Evolutionary conservation across 2,888 invertebrate species (phyloP), one percentile per base, ranked within the genome.

Genomic region (Atethmia centrago): DNA sequence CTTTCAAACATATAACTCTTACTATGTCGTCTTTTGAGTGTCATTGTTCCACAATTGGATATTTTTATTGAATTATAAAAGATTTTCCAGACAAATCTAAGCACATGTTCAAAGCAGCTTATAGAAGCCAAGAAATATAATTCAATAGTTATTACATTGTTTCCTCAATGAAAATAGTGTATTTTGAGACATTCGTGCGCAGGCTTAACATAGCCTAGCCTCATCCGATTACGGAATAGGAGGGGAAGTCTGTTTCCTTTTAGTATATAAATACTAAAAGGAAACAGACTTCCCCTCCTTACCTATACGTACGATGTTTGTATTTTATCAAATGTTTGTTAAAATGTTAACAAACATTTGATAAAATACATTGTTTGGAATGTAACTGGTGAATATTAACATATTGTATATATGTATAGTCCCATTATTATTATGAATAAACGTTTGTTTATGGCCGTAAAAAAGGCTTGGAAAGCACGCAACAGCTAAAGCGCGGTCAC

Each of bases 211-310:
- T 25, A 65, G 47, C 19, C 42, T 56, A 61, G 28, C 31, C 14
- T 72, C 51, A 61, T 72, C 53, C 61, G 53, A 61, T 77, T 77
- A 77, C 64, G 31, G 2, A 61, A 59, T 61, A 40, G 31, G n/a
- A 65, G 16, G 28, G 75, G 72, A 77, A 72, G 71, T 62, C 21
- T 8, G 19, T 62, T 72, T 61, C 59, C 59, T 71, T 65, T 25
- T 45, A 62, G 1, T 74, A 28, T 68, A 55, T 19, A 10, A n/a
- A n/a, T n/a, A n/a, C n/a, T n/a, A n/a, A n/a, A n/a, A n/a, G n/a
- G n/a, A n/a, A n/a, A n/a, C n/a, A n/a, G n/a, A n/a, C n/a, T n/a
- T n/a, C n/a, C n/a, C n/a, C n/a, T n/a, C n/a, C n/a, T n/a, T 49
- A 49, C 49, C 21, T 25, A 19, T 49, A 51, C n/a, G n/a, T n/a